Base-by-base conservation (phyloP, 2,888 invertebrate species). In the Pheosia gnoma region DNA sequence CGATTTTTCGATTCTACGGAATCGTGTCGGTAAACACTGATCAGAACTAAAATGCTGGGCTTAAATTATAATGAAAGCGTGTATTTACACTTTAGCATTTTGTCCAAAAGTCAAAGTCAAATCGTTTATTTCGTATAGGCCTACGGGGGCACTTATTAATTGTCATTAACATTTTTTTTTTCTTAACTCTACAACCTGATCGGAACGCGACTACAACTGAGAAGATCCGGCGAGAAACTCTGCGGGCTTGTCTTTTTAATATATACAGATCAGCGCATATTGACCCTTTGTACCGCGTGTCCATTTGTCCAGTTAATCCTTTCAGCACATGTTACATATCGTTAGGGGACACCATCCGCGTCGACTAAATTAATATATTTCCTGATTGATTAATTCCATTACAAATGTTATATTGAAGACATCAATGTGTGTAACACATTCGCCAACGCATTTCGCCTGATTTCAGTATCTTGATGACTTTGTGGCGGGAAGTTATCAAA, bases 251-350 rank as follows among this genome's bases (percentile, higher is more conserved):
- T n/a, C n/a, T n/a, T n/a, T n/a, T 5, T n/a, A 47, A 68, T 75
- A 73, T 75, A 75, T 69, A 68, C 68, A 47, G 11, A 47, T 47
- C 47, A 9, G 9, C 43, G 9, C 59, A 63, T 47, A n/a, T 47
- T 47, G 47, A 68, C 77, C 72, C 71, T 67, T 62, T 61, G 63
- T 39, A 25, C 2, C 25, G 47, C 53, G 67, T 71, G 76, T 74
- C 75, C 77, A 65, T 63, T 65, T 70, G 76, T 76, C 70, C 74
- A 73, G 78, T 69, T 78, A 77, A 77, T 77, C 74, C 78, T 69
- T 71, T 73, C 72, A 65, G 71, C 75, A 76, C 68, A 76, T 74
- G 76, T 74, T 72, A 11, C n/a, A 9, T 37, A 38, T 37, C 9
- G 53, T 11, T 55, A 13, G 39, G 55, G 55, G 39, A 55, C 55